Percentiles rank a stretch among this genome's conserved stretches.
Conservation (phyloP, 2,113 vertebrate genomes). For the Tamias sibiricus region DNA sequence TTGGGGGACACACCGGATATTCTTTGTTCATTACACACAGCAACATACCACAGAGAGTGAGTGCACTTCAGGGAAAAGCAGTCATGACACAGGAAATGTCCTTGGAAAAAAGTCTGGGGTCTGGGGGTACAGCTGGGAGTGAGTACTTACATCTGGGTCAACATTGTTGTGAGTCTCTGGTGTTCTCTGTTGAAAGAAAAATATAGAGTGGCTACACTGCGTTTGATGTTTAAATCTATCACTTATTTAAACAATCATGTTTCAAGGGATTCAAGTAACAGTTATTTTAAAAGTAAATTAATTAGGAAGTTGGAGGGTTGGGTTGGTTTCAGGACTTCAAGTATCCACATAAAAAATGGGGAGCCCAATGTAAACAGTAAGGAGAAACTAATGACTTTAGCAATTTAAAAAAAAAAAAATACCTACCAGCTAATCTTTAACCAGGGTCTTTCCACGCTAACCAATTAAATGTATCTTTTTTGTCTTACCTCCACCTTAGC, state of each 20-base stretch:
- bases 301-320: background rate
- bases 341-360: no score
- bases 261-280: background rate
- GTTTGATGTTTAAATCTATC: background rate
- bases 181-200: background rate
- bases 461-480: background rate
- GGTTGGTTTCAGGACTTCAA: background rate
- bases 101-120: accelerated
- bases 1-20: accelerated
- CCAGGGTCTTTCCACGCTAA: background rate
- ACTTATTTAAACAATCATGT: background rate
- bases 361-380: no score
- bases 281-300: background rate
- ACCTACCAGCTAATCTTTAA: background rate
- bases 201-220: background rate
- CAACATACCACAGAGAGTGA: accelerated
- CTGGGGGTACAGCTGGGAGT: background rate
- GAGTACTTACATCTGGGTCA: conserved; percentile 55
- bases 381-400: no score
- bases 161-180: accelerated
- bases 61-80: background rate
- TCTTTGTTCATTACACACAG: background rate
- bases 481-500: background rate
- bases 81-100: background rate
- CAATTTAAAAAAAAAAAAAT: background rate